phyloP scores from a whole-genome alignment of 2,113 vertebrate species.

The Ailurus styani region DNA sequence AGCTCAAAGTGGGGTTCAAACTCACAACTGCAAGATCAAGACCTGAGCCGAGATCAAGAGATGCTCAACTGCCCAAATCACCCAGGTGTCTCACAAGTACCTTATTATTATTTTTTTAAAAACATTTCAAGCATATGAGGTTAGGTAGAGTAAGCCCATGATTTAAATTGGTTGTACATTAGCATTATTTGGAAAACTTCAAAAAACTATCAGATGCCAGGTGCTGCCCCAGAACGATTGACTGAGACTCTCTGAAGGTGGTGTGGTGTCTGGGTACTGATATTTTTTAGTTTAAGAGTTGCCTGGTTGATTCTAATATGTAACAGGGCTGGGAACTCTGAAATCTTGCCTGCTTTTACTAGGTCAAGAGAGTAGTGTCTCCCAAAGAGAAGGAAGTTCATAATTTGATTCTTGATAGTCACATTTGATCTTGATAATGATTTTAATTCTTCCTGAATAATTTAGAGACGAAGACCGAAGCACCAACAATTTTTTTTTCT shows the following conservation, averaged over 20 bases:
- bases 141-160: not conserved
- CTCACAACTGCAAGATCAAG: not conserved
- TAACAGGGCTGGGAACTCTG: not conserved
- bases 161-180: not conserved
- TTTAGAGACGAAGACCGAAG: not conserved
- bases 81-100: not conserved
- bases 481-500: not conserved
- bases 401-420: not conserved
- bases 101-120: not conserved
- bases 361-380: not conserved
- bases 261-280: accelerated
- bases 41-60: not conserved
- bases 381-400: not conserved
- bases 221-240: not conserved
- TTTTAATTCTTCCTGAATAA: not conserved
- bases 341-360: not conserved
- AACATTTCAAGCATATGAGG: not conserved
- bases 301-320: not conserved
- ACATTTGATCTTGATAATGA: not conserved
- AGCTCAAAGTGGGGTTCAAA: not conserved
- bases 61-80: not conserved
- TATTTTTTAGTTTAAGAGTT: not conserved
- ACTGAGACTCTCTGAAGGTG: not conserved
- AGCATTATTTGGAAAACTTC: not conserved
- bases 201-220: not conserved